Conservation (phyloP, 1,140 invertebrate species). For the Hylaeus volcanicus region DNA sequence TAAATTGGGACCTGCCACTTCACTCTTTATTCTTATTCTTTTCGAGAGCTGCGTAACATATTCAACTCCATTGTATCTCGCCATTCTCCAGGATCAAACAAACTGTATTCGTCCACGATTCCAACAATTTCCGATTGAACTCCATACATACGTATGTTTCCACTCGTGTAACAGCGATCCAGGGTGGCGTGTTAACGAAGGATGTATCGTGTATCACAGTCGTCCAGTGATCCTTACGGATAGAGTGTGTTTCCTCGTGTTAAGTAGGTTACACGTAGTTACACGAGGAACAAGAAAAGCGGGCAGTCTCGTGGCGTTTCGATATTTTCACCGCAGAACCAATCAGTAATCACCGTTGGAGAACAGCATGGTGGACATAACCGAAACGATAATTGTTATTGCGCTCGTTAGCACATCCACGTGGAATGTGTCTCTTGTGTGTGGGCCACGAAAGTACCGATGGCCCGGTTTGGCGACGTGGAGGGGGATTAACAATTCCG, state of each 20-base stretch:
- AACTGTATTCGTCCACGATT: neutral
- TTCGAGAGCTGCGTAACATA: too few species aligned
- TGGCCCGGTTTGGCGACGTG: neutral
- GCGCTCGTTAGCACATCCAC: constrained; percentile 54
- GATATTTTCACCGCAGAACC: constrained; percentile 25
- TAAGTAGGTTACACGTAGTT: too few species aligned
- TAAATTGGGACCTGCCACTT: too few species aligned
- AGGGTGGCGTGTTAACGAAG: constrained; percentile 1
- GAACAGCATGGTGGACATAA: constrained; percentile 47
- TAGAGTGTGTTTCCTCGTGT: neutral
- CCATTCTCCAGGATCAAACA: too few species aligned
- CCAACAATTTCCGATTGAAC: neutral
- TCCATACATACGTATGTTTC: too few species aligned
- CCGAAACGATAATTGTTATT: constrained; percentile 63
- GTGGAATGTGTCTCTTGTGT: neutral
- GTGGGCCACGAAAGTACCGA: constrained; percentile 27
- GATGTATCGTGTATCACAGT: neutral
- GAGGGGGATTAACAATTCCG: constrained; percentile 55
- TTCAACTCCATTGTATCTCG: too few species aligned
- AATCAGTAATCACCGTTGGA: constrained; percentile 23
- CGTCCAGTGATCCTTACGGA: neutral
- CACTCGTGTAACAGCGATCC: neutral
- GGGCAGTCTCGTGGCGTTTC: neutral
- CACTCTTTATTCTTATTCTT: too few species aligned
- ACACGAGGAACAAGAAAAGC: neutral